Conservation (phyloP, 2,888 invertebrate genomes). For the Cepaea hortensis region DNA sequence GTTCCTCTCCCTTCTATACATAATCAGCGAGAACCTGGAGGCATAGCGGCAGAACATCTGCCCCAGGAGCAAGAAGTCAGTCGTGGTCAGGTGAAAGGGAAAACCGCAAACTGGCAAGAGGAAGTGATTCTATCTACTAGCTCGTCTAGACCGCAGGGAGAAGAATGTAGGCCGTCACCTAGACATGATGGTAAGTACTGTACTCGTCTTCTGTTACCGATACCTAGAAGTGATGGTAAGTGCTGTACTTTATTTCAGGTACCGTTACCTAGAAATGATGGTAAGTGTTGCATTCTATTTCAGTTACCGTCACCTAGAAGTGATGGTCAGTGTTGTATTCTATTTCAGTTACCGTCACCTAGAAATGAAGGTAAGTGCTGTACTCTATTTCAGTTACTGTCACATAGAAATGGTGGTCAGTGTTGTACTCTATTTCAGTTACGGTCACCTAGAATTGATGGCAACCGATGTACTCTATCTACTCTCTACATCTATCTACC, state of each 20-base stretch:
- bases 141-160: neutral
- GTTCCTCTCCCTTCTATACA: neutral
- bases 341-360: neutral
- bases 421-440: neutral
- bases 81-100: neutral
- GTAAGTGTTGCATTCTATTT: neutral
- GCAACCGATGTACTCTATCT: too few relatives aligned
- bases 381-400: neutral
- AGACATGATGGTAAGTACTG: slow-evolving; percentile 11
- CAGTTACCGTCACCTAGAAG: neutral
- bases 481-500: too few relatives aligned
- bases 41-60: neutral
- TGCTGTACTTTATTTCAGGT: neutral
- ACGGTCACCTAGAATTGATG: neutral
- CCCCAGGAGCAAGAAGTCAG: neutral
- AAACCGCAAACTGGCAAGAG: neutral
- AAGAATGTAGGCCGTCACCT: neutral
- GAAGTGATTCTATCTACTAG: neutral
- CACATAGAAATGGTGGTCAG: neutral
- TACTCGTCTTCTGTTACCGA: neutral
- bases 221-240: neutral
- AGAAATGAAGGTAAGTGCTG: neutral
- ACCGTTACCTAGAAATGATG: neutral
- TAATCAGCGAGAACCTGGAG: neutral
- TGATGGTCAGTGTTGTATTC: neutral